These are phyloP conservation scores for Falco columbarius DNA, from an alignment of 2,797 vertebrate genomes.

Conservation along the genomic window DNA sequence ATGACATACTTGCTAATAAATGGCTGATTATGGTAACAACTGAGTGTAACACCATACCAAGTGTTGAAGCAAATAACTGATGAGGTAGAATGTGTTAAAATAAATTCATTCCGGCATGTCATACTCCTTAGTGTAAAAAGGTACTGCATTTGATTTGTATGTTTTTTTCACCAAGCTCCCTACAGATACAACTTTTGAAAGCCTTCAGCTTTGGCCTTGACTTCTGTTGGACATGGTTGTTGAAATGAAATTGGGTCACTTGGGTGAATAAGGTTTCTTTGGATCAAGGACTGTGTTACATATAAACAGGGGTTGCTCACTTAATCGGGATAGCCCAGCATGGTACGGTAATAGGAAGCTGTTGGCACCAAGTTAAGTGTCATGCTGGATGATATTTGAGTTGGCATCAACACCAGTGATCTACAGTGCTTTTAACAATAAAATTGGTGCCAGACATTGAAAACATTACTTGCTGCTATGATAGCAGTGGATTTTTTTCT, in stretches of 20 bases:
- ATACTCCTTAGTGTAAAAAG: neutral
- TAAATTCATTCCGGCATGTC: neutral
- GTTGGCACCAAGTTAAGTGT: neutral
- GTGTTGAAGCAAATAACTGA: conserved; percentile 19
- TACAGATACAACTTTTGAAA: neutral
- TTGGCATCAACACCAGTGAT: conserved; percentile 1
- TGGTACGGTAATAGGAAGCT: neutral
- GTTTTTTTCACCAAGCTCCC: neutral
- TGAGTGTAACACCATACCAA: neutral
- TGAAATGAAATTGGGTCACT: neutral
- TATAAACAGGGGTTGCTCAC: neutral
- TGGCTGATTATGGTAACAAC: neutral
- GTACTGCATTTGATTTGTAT: neutral
- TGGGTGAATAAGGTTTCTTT: neutral
- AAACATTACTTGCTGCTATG: neutral
- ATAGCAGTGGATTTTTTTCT: neutral
- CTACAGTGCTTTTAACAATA: neutral
- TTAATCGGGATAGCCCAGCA: neutral
- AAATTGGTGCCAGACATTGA: neutral
- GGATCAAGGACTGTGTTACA: neutral
- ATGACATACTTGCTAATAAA: neutral
- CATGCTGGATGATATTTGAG: neutral
- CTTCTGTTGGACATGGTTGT: neutral
- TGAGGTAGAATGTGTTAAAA: conserved; percentile 14
- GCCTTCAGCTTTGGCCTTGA: neutral